These are phyloP conservation scores for Sebastes melanostomus DNA, from an alignment of 2,797 vertebrate species.

Conservation along the genomic window DNA sequence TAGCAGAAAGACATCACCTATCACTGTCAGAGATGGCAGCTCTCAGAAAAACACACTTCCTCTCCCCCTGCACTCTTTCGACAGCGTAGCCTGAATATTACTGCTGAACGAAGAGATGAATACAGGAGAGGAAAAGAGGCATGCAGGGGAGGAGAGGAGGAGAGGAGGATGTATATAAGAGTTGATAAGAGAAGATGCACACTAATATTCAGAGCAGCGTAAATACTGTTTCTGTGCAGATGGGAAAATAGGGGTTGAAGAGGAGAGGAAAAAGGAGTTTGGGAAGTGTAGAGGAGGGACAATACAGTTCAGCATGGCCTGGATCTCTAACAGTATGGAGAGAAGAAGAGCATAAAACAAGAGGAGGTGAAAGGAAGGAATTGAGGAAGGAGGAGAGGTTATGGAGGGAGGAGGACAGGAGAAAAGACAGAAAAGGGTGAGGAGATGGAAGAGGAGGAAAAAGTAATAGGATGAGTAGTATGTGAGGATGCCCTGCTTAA, in stretches of 20 bases:
- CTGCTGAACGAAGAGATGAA: slow-evolving; percentile 37
- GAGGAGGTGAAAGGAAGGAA: background rate
- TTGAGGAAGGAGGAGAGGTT: background rate
- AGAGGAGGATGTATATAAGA: slow-evolving; percentile 29
- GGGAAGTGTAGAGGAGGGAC: slow-evolving; percentile 8
- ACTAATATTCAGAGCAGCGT: slow-evolving; percentile 44
- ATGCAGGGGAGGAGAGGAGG: slow-evolving; percentile 25
- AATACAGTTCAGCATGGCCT: background rate
- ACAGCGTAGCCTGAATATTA: slow-evolving; percentile 52
- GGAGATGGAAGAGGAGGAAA: background rate
- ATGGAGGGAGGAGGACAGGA: background rate
- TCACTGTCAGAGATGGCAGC: slow-evolving; percentile 80
- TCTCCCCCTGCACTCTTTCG: slow-evolving; percentile 41
- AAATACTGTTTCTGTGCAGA: slow-evolving; percentile 33
- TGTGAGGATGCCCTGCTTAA: background rate
- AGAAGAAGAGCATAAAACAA: background rate
- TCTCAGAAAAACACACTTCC: slow-evolving; percentile 67
- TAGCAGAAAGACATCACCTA: slow-evolving; percentile 74
- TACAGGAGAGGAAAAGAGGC: slow-evolving; percentile 29
- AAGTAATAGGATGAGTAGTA: background rate
- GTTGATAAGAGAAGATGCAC: slow-evolving; percentile 57
- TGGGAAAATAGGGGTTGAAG: background rate
- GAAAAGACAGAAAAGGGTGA: background rate
- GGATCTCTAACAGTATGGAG: background rate
- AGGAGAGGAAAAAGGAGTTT: slow-evolving; percentile 15